These are phyloP conservation scores for Drosophila yakuba DNA, from an alignment of 1,140 invertebrate genomes.

Conservation along the genomic window DNA sequence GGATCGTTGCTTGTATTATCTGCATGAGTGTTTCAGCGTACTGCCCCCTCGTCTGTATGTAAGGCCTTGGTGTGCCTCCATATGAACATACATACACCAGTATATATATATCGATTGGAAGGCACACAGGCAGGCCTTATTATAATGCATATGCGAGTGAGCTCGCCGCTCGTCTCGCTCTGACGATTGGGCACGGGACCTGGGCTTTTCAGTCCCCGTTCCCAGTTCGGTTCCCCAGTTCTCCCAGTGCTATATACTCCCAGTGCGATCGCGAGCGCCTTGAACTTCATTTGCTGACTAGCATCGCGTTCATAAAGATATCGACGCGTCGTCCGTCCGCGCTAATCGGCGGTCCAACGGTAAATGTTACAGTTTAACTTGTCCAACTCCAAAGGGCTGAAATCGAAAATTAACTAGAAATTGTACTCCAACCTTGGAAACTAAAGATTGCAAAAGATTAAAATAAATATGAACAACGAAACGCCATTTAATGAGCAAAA, in stretches of 20 bases:
- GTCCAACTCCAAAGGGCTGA: constrained; percentile 1
- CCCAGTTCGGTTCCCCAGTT: constrained; percentile 25
- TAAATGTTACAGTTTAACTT: constrained; percentile 39
- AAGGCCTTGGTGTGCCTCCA: constrained; percentile 37
- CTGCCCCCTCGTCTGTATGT: constrained; percentile 21
- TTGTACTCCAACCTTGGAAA: background rate
- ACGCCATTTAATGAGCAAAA: background rate
- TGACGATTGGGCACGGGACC: constrained; percentile 44
- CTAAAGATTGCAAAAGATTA: background rate
- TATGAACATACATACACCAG: too few relatives aligned
- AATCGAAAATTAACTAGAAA: background rate
- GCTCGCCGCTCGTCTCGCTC: constrained; percentile 41
- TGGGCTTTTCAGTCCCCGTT: constrained; percentile 32
- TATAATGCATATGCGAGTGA: constrained; percentile 59
- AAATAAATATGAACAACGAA: background rate
- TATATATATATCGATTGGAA: background rate
- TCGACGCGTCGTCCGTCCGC: constrained; percentile 42
- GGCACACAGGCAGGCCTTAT: constrained; percentile 31
- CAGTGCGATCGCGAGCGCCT: constrained; percentile 60
- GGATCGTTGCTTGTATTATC: constrained; percentile 49
- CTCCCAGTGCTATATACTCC: constrained; percentile 25
- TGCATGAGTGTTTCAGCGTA: constrained; percentile 22
- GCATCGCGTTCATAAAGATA: constrained; percentile 75
- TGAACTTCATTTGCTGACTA: constrained; percentile 78
- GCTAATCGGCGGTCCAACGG: constrained; percentile 37